phyloP scores from a whole-genome alignment of 1,140 invertebrate species.

The Linepithema humile region DNA sequence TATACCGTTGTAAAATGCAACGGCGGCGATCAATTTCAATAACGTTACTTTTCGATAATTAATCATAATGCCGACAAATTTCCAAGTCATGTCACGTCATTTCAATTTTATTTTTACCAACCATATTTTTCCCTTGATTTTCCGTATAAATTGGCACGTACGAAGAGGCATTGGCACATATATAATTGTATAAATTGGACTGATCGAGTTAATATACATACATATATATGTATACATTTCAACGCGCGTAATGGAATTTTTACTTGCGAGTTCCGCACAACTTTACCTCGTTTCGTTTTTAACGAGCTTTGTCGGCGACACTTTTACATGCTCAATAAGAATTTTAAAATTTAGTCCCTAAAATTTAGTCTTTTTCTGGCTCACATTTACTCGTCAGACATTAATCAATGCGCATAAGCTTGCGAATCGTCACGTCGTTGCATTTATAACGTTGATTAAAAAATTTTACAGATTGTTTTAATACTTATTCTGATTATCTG shows the following conservation, averaged over 20 bases:
- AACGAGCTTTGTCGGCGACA: background rate
- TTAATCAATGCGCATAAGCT: background rate
- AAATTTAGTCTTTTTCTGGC: background rate
- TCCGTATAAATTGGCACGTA: background rate
- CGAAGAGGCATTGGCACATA: no score
- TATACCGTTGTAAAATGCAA: background rate
- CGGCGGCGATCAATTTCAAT: background rate
- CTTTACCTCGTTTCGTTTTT: slow-evolving; percentile 21
- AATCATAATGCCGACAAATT: background rate
- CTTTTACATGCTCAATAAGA: slow-evolving; percentile 61
- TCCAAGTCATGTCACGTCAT: background rate
- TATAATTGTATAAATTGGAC: slow-evolving; percentile 13
- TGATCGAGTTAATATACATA: slow-evolving; percentile 11
- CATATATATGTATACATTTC: no score
- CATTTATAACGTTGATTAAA: slow-evolving; percentile 26
- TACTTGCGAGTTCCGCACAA: slow-evolving; percentile 2
- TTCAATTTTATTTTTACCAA: background rate
- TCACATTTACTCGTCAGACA: background rate
- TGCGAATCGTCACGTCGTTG: background rate
- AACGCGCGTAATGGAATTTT: slow-evolving; percentile 4
- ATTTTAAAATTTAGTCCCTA: slow-evolving; percentile 58
- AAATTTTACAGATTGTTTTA: no score
- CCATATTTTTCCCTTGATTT: background rate
- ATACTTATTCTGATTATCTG: no score
- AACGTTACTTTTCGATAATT: slow-evolving; percentile 12